Conservation (phyloP, 1,140 invertebrate genomes). For the Drosophila pruinosa region DNA sequence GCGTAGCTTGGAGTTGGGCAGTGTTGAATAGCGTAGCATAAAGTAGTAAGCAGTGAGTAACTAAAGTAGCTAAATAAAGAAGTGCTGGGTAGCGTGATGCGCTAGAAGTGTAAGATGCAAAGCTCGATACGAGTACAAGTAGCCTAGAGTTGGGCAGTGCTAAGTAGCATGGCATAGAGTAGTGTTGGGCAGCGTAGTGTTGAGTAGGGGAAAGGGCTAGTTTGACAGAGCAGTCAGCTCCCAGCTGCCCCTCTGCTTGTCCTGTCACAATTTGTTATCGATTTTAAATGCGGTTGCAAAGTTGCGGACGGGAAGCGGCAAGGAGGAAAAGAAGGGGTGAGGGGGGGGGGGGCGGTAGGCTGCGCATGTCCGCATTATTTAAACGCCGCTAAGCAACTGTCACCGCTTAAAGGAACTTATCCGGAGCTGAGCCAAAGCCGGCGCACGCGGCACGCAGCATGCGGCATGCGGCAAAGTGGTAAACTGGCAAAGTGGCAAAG, state of each 20-base stretch:
- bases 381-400: constrained; percentile 21
- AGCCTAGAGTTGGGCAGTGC: too few species aligned
- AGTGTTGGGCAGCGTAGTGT: neutral
- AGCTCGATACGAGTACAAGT: too few species aligned
- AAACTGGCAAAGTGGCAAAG: neutral
- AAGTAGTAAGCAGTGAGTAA: too few species aligned
- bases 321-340: neutral
- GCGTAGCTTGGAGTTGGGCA: too few species aligned
- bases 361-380: constrained; percentile 26
- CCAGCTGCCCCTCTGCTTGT: constrained; percentile 31
- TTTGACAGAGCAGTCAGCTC: too few species aligned
- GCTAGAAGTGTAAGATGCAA: too few species aligned
- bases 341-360: neutral
- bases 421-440: neutral
- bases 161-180: too few species aligned
- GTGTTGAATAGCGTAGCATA: too few species aligned
- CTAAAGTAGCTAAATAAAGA: too few species aligned
- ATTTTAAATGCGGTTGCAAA: constrained; percentile 51
- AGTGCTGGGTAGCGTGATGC: too few species aligned
- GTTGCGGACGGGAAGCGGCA: neutral
- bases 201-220: neutral
- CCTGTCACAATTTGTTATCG: constrained; percentile 39
- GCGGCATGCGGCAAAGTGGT: neutral
- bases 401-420: constrained; percentile 19
- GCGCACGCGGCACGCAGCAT: neutral